A percentile compares a stretch with the other conserved stretches of the same genome.
Conservation (phyloP, 2,888 invertebrate genomes). For the Vesta saturnalis region DNA sequence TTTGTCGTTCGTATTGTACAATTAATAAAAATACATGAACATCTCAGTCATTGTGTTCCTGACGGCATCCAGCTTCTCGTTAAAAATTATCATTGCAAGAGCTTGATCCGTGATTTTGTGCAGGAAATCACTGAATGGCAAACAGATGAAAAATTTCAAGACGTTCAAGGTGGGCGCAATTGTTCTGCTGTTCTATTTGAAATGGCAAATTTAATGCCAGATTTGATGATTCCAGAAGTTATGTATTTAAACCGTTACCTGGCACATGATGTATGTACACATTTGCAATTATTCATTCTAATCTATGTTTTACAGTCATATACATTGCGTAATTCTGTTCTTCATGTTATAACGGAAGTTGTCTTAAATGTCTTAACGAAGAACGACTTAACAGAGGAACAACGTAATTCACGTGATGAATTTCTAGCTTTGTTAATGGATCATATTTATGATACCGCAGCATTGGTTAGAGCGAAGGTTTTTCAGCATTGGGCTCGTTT, state of each 20-base stretch:
- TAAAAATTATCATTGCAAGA: constrained; percentile 72
- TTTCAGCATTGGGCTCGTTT: constrained; percentile 85
- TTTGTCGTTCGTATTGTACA: constrained; percentile 79
- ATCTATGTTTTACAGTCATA: constrained; percentile 65
- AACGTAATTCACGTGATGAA: constrained; percentile 75
- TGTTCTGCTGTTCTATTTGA: constrained; percentile 55
- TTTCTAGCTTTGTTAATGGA: constrained; percentile 82
- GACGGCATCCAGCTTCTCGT: constrained; percentile 77
- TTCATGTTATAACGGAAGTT: constrained; percentile 85
- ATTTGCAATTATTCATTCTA: constrained; percentile 14
- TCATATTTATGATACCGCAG: constrained; percentile 85
- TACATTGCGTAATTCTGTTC: constrained; percentile 80
- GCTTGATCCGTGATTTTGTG: constrained; percentile 78
- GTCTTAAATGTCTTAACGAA: constrained; percentile 76
- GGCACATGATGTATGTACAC: constrained; percentile 55
- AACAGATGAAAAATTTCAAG: constrained; percentile 63
- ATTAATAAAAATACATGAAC: constrained; percentile 80
- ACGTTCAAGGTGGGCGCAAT: constrained; percentile 58
- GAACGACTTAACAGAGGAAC: constrained; percentile 75
- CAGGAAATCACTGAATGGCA: constrained; percentile 79
- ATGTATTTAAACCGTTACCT: constrained; percentile 56
- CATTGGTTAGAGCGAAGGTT: constrained; percentile 86
- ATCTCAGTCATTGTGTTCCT: constrained; percentile 74
- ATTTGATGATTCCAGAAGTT: constrained; percentile 58
- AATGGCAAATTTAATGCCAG: constrained; percentile 56